Conservation (phyloP, 2,888 invertebrate species). For the Prenolepis imparis region DNA sequence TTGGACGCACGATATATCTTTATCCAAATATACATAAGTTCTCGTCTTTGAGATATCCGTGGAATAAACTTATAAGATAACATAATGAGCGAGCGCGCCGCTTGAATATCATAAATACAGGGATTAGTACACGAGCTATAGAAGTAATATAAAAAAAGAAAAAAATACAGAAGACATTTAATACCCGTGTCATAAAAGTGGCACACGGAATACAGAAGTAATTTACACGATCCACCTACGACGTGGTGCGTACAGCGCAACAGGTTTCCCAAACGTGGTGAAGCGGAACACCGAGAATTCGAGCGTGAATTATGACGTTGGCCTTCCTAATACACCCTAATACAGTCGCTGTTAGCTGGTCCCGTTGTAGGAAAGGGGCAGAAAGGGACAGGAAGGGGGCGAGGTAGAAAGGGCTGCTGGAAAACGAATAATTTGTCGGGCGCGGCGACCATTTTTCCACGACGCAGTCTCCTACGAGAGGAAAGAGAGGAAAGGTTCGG, state of each 20-base stretch:
- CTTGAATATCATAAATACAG: slow-evolving; percentile 37
- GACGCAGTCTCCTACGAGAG: slow-evolving; percentile 57
- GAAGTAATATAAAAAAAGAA: slow-evolving; percentile 29
- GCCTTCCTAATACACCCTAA: slow-evolving; percentile 70
- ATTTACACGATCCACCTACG: slow-evolving; percentile 56
- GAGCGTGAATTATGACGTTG: slow-evolving; percentile 70
- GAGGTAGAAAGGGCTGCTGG: slow-evolving; percentile 28
- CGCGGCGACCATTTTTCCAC: slow-evolving; percentile 70
- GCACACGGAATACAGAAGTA: slow-evolving; percentile 53
- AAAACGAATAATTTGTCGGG: slow-evolving; percentile 69
- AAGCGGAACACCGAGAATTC: slow-evolving; percentile 57
- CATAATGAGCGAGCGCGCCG: slow-evolving; percentile 19
- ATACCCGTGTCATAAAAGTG: slow-evolving; percentile 47
- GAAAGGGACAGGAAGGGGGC: background rate
- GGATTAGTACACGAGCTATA: slow-evolving; percentile 30
- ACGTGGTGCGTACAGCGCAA: slow-evolving; percentile 35
- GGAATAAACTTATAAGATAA: slow-evolving; percentile 45
- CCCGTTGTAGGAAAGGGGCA: slow-evolving; percentile 9
- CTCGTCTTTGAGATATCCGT: slow-evolving; percentile 9
- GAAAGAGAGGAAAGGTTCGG: slow-evolving; percentile 18
- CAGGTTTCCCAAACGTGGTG: slow-evolving; percentile 50
- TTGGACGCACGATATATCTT: background rate
- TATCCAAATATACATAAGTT: slow-evolving; percentile 27
- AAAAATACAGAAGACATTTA: slow-evolving; percentile 40
- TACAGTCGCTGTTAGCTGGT: slow-evolving; percentile 46